Evolutionary conservation across 1,140 invertebrate genomes (phyloP), one percentile per base, ranked within the genome.

Genomic region (Leguminivora glycinivorella): DNA sequence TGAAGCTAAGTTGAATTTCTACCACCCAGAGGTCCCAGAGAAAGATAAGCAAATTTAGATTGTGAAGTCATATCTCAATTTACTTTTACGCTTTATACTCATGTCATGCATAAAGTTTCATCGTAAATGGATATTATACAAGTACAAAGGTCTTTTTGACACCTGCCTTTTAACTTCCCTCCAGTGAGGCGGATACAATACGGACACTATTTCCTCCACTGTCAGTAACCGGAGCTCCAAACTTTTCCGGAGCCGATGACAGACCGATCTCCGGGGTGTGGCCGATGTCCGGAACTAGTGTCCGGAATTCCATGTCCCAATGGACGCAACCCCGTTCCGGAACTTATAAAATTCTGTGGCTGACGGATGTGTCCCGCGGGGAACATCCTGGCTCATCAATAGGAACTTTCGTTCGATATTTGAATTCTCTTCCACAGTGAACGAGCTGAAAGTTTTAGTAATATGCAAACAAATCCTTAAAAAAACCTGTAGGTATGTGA

Each of bases 221-320:
- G 47, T 52, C 47, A 52, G 17, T 52, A 52, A 22, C 14, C 47
- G 17, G 7, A 6, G 19, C 14, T 19, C 19, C 6, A 9, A 52
- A 52, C n/a, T 63, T 29, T 29, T 29, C 25, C 26, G 14, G 29
- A 12, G 58, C 14, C n/a, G 26, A 31, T 63, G 58, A 63, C 26
- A 31, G 58, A 63, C 26, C 25, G 29, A 63, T 63, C 58, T 63
- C 58, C 58, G 29, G 58, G 58, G 58, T 17, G 25, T 5, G 26
- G 58, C 17, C n/a, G 29, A 60, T 31, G 26, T 63, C 58, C 58
- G 58, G 58, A 17, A 63, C 17, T 63, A 29, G 58, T 17, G 25
- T 34, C 58, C 58, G 58, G 29, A 31, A 63, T 17, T 52, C 19
- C 17, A n/a, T 40, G 43, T 52, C 19, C 47, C 47, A 2, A 4